Conservation (phyloP, 1,140 invertebrate genomes). For the Nephila pilipes region DNA sequence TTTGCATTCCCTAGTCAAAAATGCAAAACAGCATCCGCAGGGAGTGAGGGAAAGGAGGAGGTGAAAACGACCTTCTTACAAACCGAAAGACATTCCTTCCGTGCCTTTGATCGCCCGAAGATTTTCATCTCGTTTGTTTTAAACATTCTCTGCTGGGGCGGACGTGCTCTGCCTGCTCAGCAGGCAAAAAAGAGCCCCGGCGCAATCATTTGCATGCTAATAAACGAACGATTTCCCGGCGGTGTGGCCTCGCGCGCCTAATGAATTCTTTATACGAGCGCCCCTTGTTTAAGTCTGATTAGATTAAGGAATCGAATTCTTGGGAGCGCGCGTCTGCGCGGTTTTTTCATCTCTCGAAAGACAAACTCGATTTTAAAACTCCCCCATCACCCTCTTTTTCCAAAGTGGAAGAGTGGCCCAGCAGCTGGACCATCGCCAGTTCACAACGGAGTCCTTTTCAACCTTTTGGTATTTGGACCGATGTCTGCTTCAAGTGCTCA, state of each 20-base stretch:
- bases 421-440: too few species aligned
- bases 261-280: slow-evolving; percentile 46
- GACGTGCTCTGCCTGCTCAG: slow-evolving; percentile 20
- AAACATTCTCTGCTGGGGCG: slow-evolving; percentile 41
- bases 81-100: background rate
- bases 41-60: background rate
- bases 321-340: background rate
- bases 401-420: too few species aligned
- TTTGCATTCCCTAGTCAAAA: background rate
- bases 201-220: slow-evolving; percentile 54
- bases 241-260: background rate
- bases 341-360: background rate
- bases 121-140: slow-evolving; percentile 53
- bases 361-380: slow-evolving; percentile 12
- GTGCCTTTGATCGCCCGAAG: slow-evolving; percentile 21
- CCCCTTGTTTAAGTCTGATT: slow-evolving; percentile 48
- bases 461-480: too few species aligned
- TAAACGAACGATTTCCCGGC: background rate
- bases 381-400: background rate
- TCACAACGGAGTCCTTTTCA: too few species aligned
- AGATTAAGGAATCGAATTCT: slow-evolving; percentile 37
- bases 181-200: background rate
- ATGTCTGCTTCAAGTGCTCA: too few species aligned
- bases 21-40: background rate
- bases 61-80: slow-evolving; percentile 20